Conservation (phyloP, 2,888 invertebrate species). For the Operophtera brumata region DNA sequence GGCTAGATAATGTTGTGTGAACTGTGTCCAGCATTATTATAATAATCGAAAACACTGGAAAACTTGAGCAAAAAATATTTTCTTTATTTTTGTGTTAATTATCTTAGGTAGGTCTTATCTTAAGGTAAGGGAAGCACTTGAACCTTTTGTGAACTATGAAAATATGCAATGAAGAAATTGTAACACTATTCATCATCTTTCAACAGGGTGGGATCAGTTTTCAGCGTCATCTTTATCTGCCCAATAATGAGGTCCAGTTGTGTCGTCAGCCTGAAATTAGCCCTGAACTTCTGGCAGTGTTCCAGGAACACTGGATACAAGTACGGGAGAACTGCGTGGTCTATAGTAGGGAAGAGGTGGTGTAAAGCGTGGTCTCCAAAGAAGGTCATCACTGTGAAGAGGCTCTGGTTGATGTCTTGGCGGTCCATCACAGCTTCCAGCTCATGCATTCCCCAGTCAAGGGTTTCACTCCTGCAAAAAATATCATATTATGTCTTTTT, state of each 20-base stretch:
- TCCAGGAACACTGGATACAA: slow-evolving; percentile 77
- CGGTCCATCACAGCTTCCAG: slow-evolving; percentile 87
- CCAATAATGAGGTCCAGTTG: slow-evolving; percentile 83
- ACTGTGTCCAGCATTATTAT: too few relatives aligned
- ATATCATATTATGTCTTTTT: background rate
- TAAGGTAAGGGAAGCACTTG: too few relatives aligned
- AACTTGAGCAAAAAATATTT: too few relatives aligned
- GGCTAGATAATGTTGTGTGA: too few relatives aligned
- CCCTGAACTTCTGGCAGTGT: slow-evolving; percentile 76
- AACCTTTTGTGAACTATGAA: too few relatives aligned
- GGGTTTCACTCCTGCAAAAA: slow-evolving; percentile 41
- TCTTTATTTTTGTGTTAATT: too few relatives aligned
- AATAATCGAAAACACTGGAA: too few relatives aligned
- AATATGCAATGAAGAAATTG: background rate
- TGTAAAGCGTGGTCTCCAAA: slow-evolving; percentile 89
- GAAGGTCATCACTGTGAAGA: slow-evolving; percentile 83
- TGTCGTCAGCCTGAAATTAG: slow-evolving; percentile 58
- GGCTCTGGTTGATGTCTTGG: slow-evolving; percentile 82
- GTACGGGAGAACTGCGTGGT: slow-evolving; percentile 84
- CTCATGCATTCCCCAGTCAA: slow-evolving; percentile 78
- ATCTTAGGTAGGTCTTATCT: too few relatives aligned
- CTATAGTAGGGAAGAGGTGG: slow-evolving; percentile 89
- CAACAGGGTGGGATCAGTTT: slow-evolving; percentile 33
- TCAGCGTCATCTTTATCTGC: slow-evolving; percentile 58
- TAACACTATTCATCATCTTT: slow-evolving; percentile 1